Conservation (phyloP, 1,140 invertebrate species). For the Euura lappo region DNA sequence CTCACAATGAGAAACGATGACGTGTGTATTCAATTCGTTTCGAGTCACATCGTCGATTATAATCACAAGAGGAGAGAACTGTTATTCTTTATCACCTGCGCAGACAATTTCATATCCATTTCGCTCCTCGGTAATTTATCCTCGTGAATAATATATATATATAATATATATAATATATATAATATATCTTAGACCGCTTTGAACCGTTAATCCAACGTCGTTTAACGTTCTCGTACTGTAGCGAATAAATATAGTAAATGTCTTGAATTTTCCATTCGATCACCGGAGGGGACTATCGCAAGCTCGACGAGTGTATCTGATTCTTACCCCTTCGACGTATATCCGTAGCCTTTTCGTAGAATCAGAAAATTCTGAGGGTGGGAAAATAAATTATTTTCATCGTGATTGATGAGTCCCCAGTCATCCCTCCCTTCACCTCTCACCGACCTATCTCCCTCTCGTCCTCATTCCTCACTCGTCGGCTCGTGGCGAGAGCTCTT, state of each 20-base stretch:
- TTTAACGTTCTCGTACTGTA: too few species aligned
- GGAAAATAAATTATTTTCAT: conserved; percentile 50
- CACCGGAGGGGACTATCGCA: too few species aligned
- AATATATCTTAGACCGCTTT: too few species aligned
- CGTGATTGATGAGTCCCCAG: conserved; percentile 50
- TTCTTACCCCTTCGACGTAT: conserved; percentile 2
- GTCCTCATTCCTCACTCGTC: conserved; percentile 1
- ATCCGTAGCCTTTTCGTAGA: conserved; percentile 16
- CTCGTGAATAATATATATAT: too few species aligned
- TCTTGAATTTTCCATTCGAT: too few species aligned
- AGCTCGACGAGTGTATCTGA: background rate
- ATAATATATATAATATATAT: too few species aligned
- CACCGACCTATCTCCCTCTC: conserved; percentile 11
- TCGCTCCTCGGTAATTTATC: too few species aligned
- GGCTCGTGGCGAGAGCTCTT: conserved; percentile 23
- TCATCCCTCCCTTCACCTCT: conserved; percentile 40
- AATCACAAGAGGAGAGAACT: background rate
- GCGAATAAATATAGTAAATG: too few species aligned
- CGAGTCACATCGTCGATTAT: background rate
- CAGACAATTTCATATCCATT: too few species aligned
- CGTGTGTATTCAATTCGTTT: background rate
- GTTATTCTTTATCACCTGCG: too few species aligned
- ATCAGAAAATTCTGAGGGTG: conserved; percentile 15
- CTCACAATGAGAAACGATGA: too few species aligned
- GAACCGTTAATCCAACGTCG: too few species aligned